phyloP scores from a whole-genome alignment of 1,140 invertebrate species.

The Drosophila gunungcola region DNA sequence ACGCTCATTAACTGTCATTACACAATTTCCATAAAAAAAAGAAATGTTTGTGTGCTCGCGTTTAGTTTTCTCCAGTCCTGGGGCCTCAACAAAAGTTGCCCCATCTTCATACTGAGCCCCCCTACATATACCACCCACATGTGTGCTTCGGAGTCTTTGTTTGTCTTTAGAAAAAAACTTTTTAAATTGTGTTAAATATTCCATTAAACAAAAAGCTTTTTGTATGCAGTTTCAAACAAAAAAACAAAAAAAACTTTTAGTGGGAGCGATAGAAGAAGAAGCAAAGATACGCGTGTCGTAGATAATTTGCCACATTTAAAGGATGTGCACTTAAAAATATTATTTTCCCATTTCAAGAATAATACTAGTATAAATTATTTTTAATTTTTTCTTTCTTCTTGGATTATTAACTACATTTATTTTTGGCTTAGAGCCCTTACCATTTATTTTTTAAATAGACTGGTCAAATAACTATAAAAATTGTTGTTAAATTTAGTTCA shows the following conservation, averaged over 20 bases:
- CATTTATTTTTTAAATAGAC: too few relatives aligned
- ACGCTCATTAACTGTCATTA: conserved; percentile 80
- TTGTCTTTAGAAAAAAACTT: conserved; percentile 76
- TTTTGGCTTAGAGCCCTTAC: too few relatives aligned
- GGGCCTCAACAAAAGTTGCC: conserved; percentile 62
- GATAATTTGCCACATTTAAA: conserved; percentile 60
- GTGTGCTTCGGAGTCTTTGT: conserved; percentile 70
- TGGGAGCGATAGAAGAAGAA: conserved; percentile 34
- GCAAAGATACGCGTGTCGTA: conserved; percentile 38
- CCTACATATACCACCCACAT: conserved; percentile 6
- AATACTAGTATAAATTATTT: too few relatives aligned
- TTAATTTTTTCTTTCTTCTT: too few relatives aligned
- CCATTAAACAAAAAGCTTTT: conserved; percentile 82
- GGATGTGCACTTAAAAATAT: conserved; percentile 5
- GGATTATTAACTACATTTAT: too few relatives aligned
- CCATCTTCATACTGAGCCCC: background rate
- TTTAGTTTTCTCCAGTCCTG: conserved; percentile 47
- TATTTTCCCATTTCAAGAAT: too few relatives aligned
- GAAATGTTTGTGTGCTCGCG: conserved; percentile 31
- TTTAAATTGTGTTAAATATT: conserved; percentile 83
- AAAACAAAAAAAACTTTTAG: conserved; percentile 41
- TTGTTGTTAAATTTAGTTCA: too few relatives aligned
- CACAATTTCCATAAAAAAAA: conserved; percentile 79
- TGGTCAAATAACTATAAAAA: too few relatives aligned
- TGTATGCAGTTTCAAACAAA: conserved; percentile 60